Percentiles rank a stretch among this genome's conserved stretches.
Evolutionary conservation across 2,888 invertebrate genomes (phyloP).

Genomic region (Nemapogon koenigi): DNA sequence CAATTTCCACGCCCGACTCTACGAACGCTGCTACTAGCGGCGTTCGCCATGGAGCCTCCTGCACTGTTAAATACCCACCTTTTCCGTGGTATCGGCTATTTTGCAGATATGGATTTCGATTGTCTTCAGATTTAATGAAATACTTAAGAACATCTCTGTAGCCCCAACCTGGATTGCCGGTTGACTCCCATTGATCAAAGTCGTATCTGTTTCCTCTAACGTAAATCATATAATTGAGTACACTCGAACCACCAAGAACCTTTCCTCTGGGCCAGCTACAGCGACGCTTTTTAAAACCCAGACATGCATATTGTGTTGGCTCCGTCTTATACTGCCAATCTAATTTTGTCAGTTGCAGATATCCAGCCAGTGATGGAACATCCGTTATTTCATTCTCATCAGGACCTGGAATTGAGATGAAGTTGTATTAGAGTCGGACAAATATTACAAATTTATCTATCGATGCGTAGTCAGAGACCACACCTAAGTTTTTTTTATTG

Average conservation of each 20-base stretch:
- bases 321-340: constrained; percentile 93
- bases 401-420: constrained; percentile 64
- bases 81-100: constrained; percentile 72
- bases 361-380: constrained; percentile 86
- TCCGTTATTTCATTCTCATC: constrained; percentile 89
- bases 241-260: constrained; percentile 87
- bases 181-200: constrained; percentile 86
- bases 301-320: constrained; percentile 79
- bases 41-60: constrained; percentile 85
- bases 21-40: constrained; percentile 84
- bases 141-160: constrained; percentile 85
- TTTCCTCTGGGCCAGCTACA: constrained; percentile 92
- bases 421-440: too few species aligned
- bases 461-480: too few species aligned
- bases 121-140: constrained; percentile 90
- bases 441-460: too few species aligned
- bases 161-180: constrained; percentile 90
- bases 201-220: constrained; percentile 84
- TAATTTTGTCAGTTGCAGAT: constrained; percentile 82
- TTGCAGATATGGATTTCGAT: constrained; percentile 82
- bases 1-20: constrained; percentile 81
- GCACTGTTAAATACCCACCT: constrained; percentile 79
- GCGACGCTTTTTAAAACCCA: constrained; percentile 81
- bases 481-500: too few species aligned
- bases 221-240: constrained; percentile 90